phyloP scores from a whole-genome alignment of 2,888 invertebrate species.

The Pilophorus perplexus region DNA sequence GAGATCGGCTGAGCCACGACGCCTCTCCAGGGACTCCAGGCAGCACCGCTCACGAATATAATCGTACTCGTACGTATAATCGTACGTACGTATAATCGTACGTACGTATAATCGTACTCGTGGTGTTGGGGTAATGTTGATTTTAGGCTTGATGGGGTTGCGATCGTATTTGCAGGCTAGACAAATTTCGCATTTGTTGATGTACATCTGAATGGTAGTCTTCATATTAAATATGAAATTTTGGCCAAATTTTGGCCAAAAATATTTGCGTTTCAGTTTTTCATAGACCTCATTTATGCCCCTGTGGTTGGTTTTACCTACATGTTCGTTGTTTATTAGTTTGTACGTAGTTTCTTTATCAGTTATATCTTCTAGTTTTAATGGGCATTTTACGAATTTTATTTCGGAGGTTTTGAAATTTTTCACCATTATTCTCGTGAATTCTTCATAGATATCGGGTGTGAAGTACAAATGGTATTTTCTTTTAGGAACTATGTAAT shows the following conservation, averaged over 20 bases:
- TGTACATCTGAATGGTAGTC: neutral
- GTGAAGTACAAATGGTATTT: constrained; percentile 8
- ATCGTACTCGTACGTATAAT: too few relatives aligned
- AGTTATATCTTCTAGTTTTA: neutral
- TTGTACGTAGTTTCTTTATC: neutral
- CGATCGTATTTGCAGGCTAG: neutral
- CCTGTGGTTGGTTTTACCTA: neutral
- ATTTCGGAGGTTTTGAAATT: constrained; percentile 17
- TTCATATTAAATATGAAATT: too few relatives aligned
- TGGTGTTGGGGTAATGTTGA: constrained; percentile 7
- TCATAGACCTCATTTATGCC: neutral
- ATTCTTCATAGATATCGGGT: constrained; percentile 5
- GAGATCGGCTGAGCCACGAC: too few relatives aligned
- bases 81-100: too few relatives aligned
- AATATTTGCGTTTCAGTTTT: constrained; percentile 7
- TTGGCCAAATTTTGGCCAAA: constrained; percentile 21
- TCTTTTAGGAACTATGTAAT: constrained; percentile 6
- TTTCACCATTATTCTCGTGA: neutral
- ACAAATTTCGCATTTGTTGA: constrained; percentile 6
- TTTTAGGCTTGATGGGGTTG: neutral
- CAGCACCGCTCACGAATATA: too few relatives aligned
- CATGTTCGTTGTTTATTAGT: neutral
- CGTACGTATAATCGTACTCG: too few relatives aligned
- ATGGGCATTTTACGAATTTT: neutral
- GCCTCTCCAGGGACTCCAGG: too few relatives aligned